Conservation (phyloP, 2,888 invertebrate species). For the Acronicta alni region DNA sequence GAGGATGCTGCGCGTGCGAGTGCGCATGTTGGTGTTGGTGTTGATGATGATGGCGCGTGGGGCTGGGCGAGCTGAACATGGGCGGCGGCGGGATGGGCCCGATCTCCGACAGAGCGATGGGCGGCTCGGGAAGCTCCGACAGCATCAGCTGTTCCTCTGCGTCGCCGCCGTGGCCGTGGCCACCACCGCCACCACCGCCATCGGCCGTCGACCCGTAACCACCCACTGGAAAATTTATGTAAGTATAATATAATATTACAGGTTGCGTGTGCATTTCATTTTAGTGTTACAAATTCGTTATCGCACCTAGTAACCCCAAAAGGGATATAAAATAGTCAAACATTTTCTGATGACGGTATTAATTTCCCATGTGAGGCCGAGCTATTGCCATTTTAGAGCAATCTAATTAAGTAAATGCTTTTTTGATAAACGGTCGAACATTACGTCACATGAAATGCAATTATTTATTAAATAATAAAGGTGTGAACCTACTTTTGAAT, state of each 20-base stretch:
- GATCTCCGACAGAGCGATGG: slow-evolving; percentile 97
- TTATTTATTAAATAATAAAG: no score
- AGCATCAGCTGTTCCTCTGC: slow-evolving; percentile 91
- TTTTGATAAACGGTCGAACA: slow-evolving; percentile 14
- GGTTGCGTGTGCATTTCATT: background rate
- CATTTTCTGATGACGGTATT: slow-evolving; percentile 7
- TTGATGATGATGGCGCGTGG: slow-evolving; percentile 86
- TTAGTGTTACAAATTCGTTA: slow-evolving; percentile 24
- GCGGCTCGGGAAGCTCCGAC: slow-evolving; percentile 96
- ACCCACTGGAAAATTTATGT: slow-evolving; percentile 83
- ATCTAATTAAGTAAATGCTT: slow-evolving; percentile 24
- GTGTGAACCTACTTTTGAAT: no score
- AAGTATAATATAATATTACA: slow-evolving; percentile 12
- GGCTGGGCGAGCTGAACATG: slow-evolving; percentile 97
- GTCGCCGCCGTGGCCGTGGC: slow-evolving; percentile 67
- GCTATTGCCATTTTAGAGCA: slow-evolving; percentile 20
- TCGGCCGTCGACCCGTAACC: slow-evolving; percentile 83
- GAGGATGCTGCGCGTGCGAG: slow-evolving; percentile 74
- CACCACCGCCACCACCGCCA: slow-evolving; percentile 62
- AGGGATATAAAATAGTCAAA: slow-evolving; percentile 6
- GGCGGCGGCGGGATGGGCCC: slow-evolving; percentile 98
- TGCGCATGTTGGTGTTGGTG: slow-evolving; percentile 54
- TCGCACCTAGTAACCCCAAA: slow-evolving; percentile 27
- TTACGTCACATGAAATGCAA: background rate
- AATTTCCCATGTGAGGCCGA: slow-evolving; percentile 16